Evolutionary conservation across 2,888 invertebrate genomes (phyloP).

Genomic region (Baccha elongata): DNA sequence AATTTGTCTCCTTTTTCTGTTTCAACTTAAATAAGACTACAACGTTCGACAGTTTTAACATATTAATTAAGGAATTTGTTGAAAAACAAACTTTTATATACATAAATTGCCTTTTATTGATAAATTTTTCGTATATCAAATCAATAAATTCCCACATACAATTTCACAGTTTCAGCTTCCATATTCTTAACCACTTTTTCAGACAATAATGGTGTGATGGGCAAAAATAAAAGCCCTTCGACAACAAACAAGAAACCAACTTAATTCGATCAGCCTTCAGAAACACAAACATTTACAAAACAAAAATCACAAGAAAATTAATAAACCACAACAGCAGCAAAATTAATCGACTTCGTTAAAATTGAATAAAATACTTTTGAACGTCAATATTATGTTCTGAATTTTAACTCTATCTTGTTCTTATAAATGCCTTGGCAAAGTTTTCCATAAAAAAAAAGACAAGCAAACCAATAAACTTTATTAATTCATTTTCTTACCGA

Average conservation of each 20-base stretch:
- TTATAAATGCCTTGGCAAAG: conserved; percentile 18
- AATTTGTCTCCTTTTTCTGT: too few relatives aligned
- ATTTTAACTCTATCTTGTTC: conserved; percentile 29
- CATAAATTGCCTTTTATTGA: too few relatives aligned
- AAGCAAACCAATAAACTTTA: conserved; percentile 52
- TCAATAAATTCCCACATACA: too few relatives aligned
- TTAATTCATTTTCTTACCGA: conserved; percentile 51
- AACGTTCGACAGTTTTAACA: too few relatives aligned
- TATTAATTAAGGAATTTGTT: too few relatives aligned
- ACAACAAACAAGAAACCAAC: neutral
- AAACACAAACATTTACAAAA: neutral
- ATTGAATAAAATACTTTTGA: conserved; percentile 54
- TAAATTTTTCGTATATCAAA: too few relatives aligned
- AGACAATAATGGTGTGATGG: neutral
- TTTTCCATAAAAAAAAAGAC: conserved; percentile 13
- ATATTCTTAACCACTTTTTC: neutral
- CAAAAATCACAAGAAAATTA: neutral
- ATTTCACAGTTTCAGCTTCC: too few relatives aligned
- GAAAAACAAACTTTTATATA: too few relatives aligned
- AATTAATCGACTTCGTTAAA: conserved; percentile 65
- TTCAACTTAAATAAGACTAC: too few relatives aligned
- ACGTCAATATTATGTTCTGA: conserved; percentile 28
- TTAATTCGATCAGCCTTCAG: conserved; percentile 17
- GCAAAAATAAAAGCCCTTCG: neutral
- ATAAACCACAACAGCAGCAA: conserved; percentile 8